phyloP scores from a whole-genome alignment of 2,113 vertebrate genomes.

The Datnioides undecimradiatus region DNA sequence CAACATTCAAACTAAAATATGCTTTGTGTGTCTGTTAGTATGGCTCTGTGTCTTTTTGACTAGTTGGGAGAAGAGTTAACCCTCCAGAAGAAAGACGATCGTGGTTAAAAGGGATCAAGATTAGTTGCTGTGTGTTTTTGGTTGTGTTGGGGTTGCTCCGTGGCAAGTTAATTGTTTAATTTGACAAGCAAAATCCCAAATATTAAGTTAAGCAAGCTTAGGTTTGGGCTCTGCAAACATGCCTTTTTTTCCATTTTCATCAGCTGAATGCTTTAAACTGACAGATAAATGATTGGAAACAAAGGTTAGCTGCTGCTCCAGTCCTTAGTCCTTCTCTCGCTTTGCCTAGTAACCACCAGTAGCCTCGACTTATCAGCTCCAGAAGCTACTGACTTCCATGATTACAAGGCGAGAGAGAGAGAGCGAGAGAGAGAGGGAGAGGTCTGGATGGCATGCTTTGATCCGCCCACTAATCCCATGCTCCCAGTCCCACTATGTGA shows the following conservation, averaged over 20 bases:
- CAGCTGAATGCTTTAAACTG: neutral
- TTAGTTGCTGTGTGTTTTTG: neutral
- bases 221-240: neutral
- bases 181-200: neutral
- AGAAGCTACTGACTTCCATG: constrained; percentile 56
- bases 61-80: neutral
- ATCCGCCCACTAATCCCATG: constrained; percentile 78
- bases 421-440: constrained; percentile 40
- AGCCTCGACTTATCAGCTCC: constrained; percentile 55
- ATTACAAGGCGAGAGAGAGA: constrained; percentile 64
- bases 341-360: constrained; percentile 34
- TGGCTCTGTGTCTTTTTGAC: neutral
- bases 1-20: neutral
- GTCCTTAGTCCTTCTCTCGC: neutral
- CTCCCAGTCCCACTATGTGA: constrained; percentile 54
- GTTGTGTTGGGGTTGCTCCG: neutral
- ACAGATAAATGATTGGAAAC: neutral
- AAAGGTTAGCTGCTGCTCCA: neutral
- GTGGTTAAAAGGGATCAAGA: neutral
- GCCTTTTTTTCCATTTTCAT: neutral
- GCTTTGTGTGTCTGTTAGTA: neutral
- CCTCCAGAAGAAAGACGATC: neutral
- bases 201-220: neutral
- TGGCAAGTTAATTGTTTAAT: neutral
- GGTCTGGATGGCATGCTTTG: constrained; percentile 70